Conservation (phyloP, 1,140 invertebrate species). For the Drosophila arizonae region DNA sequence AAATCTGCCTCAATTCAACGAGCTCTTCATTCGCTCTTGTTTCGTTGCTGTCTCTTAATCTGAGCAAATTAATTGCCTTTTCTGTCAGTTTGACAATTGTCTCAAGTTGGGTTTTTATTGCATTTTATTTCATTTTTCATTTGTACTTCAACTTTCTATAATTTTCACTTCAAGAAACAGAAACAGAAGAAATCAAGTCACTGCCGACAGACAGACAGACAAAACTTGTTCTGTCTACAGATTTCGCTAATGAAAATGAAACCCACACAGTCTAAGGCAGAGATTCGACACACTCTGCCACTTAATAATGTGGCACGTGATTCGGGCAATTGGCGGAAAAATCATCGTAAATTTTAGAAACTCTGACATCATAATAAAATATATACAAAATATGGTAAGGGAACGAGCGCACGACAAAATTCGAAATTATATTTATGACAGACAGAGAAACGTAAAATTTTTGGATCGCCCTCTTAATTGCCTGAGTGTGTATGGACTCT, state of each 20-base stretch:
- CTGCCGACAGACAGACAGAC: background rate
- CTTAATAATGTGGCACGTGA: slow-evolving; percentile 41
- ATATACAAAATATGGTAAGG: slow-evolving; percentile 3
- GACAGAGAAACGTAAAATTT: background rate
- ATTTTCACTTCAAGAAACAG: slow-evolving; percentile 57
- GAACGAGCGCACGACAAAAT: slow-evolving; percentile 34
- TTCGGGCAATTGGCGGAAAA: slow-evolving; percentile 30
- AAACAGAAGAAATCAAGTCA: slow-evolving; percentile 37
- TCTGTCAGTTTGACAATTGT: slow-evolving; percentile 57
- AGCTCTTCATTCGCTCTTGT: slow-evolving; percentile 9
- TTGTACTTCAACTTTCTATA: slow-evolving; percentile 59
- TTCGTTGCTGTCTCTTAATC: slow-evolving; percentile 42
- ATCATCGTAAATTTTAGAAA: slow-evolving; percentile 53
- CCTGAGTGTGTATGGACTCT: slow-evolving; percentile 5
- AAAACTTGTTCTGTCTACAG: slow-evolving; percentile 56
- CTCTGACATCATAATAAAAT: slow-evolving; percentile 54
- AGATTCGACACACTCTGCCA: slow-evolving; percentile 22
- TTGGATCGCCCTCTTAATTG: background rate
- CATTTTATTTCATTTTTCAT: slow-evolving; percentile 7
- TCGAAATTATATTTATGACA: slow-evolving; percentile 58
- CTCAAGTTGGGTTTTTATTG: slow-evolving; percentile 20
- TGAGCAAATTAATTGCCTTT: slow-evolving; percentile 62
- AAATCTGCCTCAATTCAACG: background rate
- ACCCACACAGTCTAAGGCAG: slow-evolving; percentile 30
- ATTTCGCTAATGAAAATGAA: slow-evolving; percentile 63